phyloP scores from a whole-genome alignment of 1,140 invertebrate species.

The Ganaspis sp. region DNA sequence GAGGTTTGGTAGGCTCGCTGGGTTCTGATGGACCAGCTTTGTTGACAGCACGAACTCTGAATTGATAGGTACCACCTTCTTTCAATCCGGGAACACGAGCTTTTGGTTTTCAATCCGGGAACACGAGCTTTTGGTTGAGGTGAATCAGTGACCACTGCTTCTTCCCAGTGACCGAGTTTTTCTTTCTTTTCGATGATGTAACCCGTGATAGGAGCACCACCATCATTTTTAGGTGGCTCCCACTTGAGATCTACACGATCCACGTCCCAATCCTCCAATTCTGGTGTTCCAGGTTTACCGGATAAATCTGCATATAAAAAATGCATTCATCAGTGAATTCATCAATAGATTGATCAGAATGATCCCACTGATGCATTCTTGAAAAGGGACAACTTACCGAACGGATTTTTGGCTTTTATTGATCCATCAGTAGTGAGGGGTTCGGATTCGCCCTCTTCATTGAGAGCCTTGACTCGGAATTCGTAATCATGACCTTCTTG shows the following conservation, averaged over 20 bases:
- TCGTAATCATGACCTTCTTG: slow-evolving; percentile 96
- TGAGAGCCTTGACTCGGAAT: slow-evolving; percentile 98
- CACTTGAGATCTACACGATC: slow-evolving; percentile 95
- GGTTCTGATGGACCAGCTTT: slow-evolving; percentile 95
- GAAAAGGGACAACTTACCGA: slow-evolving; percentile 78
- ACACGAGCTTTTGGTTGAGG: slow-evolving; percentile 89
- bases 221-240: slow-evolving; percentile 91
- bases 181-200: slow-evolving; percentile 99
- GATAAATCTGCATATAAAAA: slow-evolving; percentile 81
- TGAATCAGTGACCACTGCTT: slow-evolving; percentile 88
- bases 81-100: slow-evolving; percentile 90
- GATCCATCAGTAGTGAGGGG: slow-evolving; percentile 91
- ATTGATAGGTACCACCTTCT: slow-evolving; percentile 95
- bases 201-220: slow-evolving; percentile 95
- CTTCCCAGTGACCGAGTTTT: slow-evolving; percentile 92
- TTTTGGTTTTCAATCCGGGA: slow-evolving; percentile 88
- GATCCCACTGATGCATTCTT: slow-evolving; percentile 25
- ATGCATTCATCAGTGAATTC: slow-evolving; percentile 8
- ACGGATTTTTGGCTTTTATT: slow-evolving; percentile 95
- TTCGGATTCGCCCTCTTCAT: slow-evolving; percentile 98
- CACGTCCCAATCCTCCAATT: slow-evolving; percentile 94
- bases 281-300: slow-evolving; percentile 91
- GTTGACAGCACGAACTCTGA: slow-evolving; percentile 94
- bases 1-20: slow-evolving; percentile 91
- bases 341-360: too few relatives aligned